A percentile compares a stretch with the other conserved stretches of the same genome.
phyloP scores from a whole-genome alignment of 2,113 vertebrate genomes.

The Oxyruncus cristatus region DNA sequence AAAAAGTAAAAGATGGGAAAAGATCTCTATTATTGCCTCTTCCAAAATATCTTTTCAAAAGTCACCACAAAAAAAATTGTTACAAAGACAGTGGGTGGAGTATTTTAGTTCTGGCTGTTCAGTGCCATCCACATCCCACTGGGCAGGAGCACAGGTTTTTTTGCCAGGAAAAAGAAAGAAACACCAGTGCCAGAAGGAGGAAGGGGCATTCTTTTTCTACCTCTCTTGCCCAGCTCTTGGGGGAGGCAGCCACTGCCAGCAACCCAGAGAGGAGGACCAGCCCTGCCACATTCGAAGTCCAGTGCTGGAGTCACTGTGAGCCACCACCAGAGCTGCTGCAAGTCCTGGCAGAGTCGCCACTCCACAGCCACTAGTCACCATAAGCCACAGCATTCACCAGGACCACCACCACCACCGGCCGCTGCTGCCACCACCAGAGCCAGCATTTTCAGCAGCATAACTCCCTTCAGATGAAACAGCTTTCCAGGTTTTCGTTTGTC shows the following conservation, averaged over 20 bases:
- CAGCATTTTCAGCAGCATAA: background rate
- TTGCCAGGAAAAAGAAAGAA: background rate
- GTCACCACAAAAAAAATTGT: background rate
- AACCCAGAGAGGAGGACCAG: too few relatives aligned
- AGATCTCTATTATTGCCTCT: too few relatives aligned
- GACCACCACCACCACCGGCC: too few relatives aligned
- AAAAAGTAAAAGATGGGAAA: background rate
- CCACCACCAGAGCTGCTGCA: too few relatives aligned
- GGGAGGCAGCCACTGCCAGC: too few relatives aligned
- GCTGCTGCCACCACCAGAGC: background rate
- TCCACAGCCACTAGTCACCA: too few relatives aligned
- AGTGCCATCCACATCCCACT: background rate
- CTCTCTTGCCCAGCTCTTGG: too few relatives aligned
- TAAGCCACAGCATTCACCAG: too few relatives aligned
- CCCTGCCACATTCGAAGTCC: too few relatives aligned
- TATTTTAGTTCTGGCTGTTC: background rate
- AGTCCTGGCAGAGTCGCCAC: too few relatives aligned
- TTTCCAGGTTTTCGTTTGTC: background rate
- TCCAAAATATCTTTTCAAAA: background rate
- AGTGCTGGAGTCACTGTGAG: too few relatives aligned
- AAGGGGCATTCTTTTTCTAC: background rate
- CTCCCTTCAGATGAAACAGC: accelerated
- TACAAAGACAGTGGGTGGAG: background rate
- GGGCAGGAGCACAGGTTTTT: background rate
- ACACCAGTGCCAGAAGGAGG: background rate